Evolutionary conservation across 2,888 invertebrate genomes (phyloP).

Genomic region (Limenitis arthemis): DNA sequence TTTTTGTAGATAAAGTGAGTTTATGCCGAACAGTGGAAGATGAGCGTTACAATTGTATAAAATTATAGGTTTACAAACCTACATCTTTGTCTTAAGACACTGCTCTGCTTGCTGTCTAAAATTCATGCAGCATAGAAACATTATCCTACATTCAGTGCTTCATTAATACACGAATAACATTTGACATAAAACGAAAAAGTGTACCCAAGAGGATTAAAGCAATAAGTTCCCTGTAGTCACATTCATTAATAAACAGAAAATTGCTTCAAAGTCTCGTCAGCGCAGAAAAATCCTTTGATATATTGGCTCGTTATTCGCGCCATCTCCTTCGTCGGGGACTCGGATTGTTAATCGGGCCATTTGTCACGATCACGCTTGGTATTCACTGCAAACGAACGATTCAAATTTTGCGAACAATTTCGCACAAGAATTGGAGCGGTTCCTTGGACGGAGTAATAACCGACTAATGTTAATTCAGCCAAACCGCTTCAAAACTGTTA

Average conservation of each 20-base stretch:
- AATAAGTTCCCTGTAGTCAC: constrained; percentile 5
- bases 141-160: not conserved
- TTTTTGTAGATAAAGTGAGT: too few relatives aligned
- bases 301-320: constrained; percentile 67
- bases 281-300: constrained; percentile 66
- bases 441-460: constrained; percentile 22
- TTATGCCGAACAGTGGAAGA: too few relatives aligned
- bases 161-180: not conserved
- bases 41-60: too few relatives aligned
- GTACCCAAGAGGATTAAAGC: constrained; percentile 3
- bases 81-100: too few relatives aligned
- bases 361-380: constrained; percentile 64
- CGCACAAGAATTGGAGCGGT: constrained; percentile 33
- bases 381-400: constrained; percentile 52
- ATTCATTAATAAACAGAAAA: constrained; percentile 48
- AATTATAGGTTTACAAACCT: too few relatives aligned
- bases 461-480: constrained; percentile 18
- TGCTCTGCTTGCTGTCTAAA: too few relatives aligned
- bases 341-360: constrained; percentile 67
- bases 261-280: constrained; percentile 45
- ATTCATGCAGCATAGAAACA: not conserved
- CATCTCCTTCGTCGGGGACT: constrained; percentile 56
- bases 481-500: constrained; percentile 12
- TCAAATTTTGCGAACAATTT: constrained; percentile 56
- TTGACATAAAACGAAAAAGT: not conserved